phyloP scores from a whole-genome alignment of 2,888 invertebrate genomes.

The Macrophya annulata region DNA sequence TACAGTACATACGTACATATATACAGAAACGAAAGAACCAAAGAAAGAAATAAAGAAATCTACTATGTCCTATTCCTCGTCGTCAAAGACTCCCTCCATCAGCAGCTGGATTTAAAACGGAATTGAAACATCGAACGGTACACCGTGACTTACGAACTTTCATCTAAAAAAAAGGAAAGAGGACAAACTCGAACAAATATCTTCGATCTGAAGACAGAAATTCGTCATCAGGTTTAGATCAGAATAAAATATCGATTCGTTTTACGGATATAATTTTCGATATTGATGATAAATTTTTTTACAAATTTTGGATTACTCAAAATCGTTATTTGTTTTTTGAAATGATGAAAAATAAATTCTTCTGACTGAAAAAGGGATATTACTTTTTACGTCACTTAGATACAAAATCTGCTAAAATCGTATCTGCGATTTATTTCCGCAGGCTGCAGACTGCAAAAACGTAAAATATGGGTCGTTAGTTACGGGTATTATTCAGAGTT shows the following conservation, averaged over 20 bases:
- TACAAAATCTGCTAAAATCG: background rate
- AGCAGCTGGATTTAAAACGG: background rate
- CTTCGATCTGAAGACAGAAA: background rate
- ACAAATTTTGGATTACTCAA: no score
- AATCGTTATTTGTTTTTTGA: no score
- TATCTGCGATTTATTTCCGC: background rate
- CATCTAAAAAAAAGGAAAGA: background rate
- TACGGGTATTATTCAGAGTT: background rate
- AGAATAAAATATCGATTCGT: no score
- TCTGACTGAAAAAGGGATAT: no score
- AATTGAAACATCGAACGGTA: conserved; percentile 23
- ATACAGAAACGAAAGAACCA: background rate
- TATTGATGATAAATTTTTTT: no score
- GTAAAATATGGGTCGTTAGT: background rate
- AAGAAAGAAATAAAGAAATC: background rate
- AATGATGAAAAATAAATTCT: no score
- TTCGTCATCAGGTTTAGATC: no score
- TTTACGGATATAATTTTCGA: no score
- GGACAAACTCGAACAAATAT: background rate
- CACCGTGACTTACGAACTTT: background rate
- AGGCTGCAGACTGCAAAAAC: background rate
- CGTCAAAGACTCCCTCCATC: background rate
- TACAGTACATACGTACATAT: background rate
- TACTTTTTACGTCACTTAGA: no score
- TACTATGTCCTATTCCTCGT: background rate